Conservation (phyloP, 2,113 vertebrate species). For the Orthonyx spaldingii region DNA sequence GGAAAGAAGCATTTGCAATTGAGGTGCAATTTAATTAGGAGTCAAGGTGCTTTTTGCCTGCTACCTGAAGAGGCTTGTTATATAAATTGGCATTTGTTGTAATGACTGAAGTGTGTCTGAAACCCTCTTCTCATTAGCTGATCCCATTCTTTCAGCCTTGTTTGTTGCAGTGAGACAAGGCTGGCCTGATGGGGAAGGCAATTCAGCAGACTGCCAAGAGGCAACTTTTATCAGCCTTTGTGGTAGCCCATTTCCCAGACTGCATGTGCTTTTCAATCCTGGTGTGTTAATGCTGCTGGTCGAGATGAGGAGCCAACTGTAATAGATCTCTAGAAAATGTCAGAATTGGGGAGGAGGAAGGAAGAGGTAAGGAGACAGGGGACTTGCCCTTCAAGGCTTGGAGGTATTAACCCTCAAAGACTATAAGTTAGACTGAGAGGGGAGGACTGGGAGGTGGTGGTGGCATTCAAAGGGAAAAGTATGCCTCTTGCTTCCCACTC, state of each 20-base stretch:
- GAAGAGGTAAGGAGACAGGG: not conserved
- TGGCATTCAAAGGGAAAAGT: not conserved
- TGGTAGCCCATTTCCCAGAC: not conserved
- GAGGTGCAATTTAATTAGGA: conserved; percentile 59
- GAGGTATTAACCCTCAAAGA: not conserved
- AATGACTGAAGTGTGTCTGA: conserved; percentile 54
- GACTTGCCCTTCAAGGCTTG: not conserved
- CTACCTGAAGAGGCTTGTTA: conserved; percentile 56
- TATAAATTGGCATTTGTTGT: conserved; percentile 58
- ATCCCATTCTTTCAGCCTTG: conserved; percentile 25
- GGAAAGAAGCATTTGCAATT: conserved; percentile 16
- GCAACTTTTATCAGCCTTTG: not conserved
- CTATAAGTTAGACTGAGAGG: not conserved
- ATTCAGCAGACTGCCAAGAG: not conserved
- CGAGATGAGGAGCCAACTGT: not conserved
- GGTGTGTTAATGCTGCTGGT: not conserved
- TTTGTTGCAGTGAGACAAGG: not conserved
- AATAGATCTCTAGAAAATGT: not conserved
- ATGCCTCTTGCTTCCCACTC: not conserved
- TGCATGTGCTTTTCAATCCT: not conserved
- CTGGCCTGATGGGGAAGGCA: not conserved
- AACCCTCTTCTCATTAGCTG: conserved; percentile 31
- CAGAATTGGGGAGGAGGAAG: not conserved
- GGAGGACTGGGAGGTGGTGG: not conserved
- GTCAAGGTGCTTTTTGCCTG: conserved; percentile 50